Evolutionary conservation across 2,888 invertebrate species (phyloP).

Genomic region (Agrilus biguttatus): DNA sequence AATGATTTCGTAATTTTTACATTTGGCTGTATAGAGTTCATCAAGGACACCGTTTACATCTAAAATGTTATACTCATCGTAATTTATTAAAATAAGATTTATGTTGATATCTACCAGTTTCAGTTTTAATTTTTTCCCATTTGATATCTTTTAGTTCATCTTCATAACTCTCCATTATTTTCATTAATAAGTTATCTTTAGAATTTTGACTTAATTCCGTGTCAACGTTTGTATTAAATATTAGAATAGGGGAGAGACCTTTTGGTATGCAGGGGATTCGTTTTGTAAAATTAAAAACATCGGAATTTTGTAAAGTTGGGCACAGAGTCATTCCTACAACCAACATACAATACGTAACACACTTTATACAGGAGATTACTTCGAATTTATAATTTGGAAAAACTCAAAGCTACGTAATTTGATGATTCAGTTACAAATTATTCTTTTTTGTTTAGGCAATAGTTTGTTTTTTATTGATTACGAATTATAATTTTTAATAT

Average conservation of each 20-base stretch:
- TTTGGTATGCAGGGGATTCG: slow-evolving; percentile 41
- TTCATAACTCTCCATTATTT: slow-evolving; percentile 22
- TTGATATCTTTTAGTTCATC: slow-evolving; percentile 24
- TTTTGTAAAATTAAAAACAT: slow-evolving; percentile 28
- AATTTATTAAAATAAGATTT: too few species aligned
- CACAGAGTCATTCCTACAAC: slow-evolving; percentile 18
- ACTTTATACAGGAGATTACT: too few species aligned
- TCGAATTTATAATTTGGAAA: too few species aligned
- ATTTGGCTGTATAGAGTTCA: slow-evolving; percentile 22
- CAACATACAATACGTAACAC: too few species aligned
- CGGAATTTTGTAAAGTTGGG: slow-evolving; percentile 12
- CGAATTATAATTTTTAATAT: too few species aligned
- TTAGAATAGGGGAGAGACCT: slow-evolving; percentile 43
- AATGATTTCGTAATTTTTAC: slow-evolving; percentile 17
- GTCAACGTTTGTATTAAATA: slow-evolving; percentile 21
- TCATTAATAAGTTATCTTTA: slow-evolving; percentile 20
- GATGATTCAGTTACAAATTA: too few species aligned
- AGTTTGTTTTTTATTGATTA: too few species aligned
- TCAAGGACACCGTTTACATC: slow-evolving; percentile 25
- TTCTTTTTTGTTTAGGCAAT: too few species aligned
- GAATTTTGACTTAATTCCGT: slow-evolving; percentile 20
- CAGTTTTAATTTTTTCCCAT: slow-evolving; percentile 23
- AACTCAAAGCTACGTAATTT: too few species aligned
- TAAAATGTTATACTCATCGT: slow-evolving; percentile 9
- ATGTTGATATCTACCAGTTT: slow-evolving; percentile 13